Evolutionary conservation across 1,140 invertebrate species (phyloP).

Genomic region (Philopotamus ludificatus): DNA sequence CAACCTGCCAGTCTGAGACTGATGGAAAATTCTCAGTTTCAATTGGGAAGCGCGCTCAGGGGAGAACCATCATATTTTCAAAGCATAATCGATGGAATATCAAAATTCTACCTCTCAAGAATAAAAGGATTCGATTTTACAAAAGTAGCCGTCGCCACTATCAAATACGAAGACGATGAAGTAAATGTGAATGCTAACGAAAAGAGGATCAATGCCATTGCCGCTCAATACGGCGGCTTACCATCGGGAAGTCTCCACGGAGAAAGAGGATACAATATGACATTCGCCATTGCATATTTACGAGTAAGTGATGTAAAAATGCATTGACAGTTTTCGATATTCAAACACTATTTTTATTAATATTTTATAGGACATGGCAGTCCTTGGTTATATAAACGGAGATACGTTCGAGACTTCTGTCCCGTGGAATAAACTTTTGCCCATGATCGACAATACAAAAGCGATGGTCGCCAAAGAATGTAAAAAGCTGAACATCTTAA

Average conservation of each 20-base stretch:
- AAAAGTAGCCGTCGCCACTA: slow-evolving; percentile 86
- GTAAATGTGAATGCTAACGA: slow-evolving; percentile 75
- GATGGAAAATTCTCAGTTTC: slow-evolving; percentile 97
- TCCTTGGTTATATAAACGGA: slow-evolving; percentile 85
- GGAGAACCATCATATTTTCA: slow-evolving; percentile 58
- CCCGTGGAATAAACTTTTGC: slow-evolving; percentile 89
- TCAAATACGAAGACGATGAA: slow-evolving; percentile 84
- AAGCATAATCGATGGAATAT: slow-evolving; percentile 75
- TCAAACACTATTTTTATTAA: too few relatives aligned
- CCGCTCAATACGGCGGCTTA: slow-evolving; percentile 70
- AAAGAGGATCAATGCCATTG: slow-evolving; percentile 83
- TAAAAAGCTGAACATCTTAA: slow-evolving; percentile 58
- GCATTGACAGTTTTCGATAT: too few relatives aligned
- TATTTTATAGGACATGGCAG: slow-evolving; percentile 76
- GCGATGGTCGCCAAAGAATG: slow-evolving; percentile 75
- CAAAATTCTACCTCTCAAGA: slow-evolving; percentile 85
- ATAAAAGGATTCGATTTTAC: slow-evolving; percentile 86
- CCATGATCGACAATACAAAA: slow-evolving; percentile 90
- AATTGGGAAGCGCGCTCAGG: slow-evolving; percentile 88
- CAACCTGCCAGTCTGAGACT: slow-evolving; percentile 94
- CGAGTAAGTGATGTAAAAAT: slow-evolving; percentile 62
- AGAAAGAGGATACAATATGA: slow-evolving; percentile 90
- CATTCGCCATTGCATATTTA: slow-evolving; percentile 98
- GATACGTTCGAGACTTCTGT: slow-evolving; percentile 99
- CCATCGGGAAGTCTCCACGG: slow-evolving; percentile 92